Base-by-base conservation (phyloP, 2,113 vertebrate species). In the Malurus cyaneus region DNA sequence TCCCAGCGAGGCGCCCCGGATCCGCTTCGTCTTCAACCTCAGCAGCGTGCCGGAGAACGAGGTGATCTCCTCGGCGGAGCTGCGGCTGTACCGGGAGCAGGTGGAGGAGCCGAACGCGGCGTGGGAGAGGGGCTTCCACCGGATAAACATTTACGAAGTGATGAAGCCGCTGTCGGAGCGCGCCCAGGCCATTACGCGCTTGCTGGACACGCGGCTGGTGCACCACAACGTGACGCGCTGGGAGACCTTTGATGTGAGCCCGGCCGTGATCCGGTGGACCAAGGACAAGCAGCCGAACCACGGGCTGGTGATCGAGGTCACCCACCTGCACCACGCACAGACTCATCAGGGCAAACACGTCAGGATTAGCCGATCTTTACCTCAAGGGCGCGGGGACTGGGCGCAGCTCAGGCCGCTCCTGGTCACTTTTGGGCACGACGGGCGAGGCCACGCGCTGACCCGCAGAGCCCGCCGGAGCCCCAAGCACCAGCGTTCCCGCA, bases 241-340 rank as follows among this genome's bases (percentile, higher is more conserved):
- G 99, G 99, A 99, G 98, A 99, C 97, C 97, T 99, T 99, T 47
- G 99, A 99, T 86, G 99, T 99, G 95, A 99, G 99, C 97, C 99
- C 99, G 2, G 99, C 99, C 2, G 98, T 99, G 96, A 97, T 99
- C 97, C 99, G 99, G 81, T 99, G 99, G 99, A 99, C 99, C 95
- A 98, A 91, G 26, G 98, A 99, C 88, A 98, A 98, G 82, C 98
- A 98, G 87, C 99, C 99, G 12, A 99, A 99, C 97, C 98, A 99
- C 36, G 99, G 99, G 86, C 97, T 99, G 96, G 99, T 98, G 14
- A 98, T 99, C 69, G 99, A 99, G 98, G 99, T 99, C 61, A 96
- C 98, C 79, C 98, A 99, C 97, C 98, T 99, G 86, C 98, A 98
- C 97, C 97, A 96, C n/a, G 93, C 98, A 31, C 97, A 97, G 21